Base-by-base conservation (phyloP, 2,888 invertebrate genomes). In the Penaeus monodon region DNA sequence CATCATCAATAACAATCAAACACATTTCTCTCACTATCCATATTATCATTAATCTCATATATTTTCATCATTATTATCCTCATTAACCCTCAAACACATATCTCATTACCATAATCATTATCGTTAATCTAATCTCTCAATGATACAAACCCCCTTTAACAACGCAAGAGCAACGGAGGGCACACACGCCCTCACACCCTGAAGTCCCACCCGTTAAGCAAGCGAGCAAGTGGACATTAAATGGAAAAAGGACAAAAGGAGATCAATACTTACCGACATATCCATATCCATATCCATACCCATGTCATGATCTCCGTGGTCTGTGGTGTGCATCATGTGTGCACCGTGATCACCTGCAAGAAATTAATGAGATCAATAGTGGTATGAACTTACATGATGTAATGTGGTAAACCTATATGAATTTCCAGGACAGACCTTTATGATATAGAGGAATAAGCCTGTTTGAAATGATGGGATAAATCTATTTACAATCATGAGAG, bases 301-400 rank as follows among this genome's bases (percentile, higher is more conserved):
- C 27, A 79, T 79, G 24, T 49, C 74, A 63, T 84, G 63, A 73
- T 24, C 44, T 29, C 66, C 76, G 65, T 66, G 44, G 6, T 38
- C 84, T 77, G 81, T 44, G 68, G 24, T 8, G 64, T 86, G 86
- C 29, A 73, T 74, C 73, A 79, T 73, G 65, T 78, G 70, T 27
- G 44, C 77, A n/a, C 64, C 65, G 65, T 84, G 83, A 29, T 77
- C 33, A 65, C 77, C 76, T 66, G 57, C 17, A 6, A 73, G 17
- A 22, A n/a, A 17, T 29, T 33, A 38, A 29, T 6, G 29, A 27
- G 20, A 17, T 73, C 70, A 73, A n/a, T n/a, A 73, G n/a, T 29
- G 27, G 22, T 33, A 44, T 14, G 7, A 20, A 44, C 44, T 77
- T 77, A n/a, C n/a, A n/a, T n/a, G n/a, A n/a, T n/a, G n/a, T n/a